These are phyloP conservation scores for Antrozous pallidus DNA, from an alignment of 2,797 vertebrate genomes.

Conservation along the genomic window DNA sequence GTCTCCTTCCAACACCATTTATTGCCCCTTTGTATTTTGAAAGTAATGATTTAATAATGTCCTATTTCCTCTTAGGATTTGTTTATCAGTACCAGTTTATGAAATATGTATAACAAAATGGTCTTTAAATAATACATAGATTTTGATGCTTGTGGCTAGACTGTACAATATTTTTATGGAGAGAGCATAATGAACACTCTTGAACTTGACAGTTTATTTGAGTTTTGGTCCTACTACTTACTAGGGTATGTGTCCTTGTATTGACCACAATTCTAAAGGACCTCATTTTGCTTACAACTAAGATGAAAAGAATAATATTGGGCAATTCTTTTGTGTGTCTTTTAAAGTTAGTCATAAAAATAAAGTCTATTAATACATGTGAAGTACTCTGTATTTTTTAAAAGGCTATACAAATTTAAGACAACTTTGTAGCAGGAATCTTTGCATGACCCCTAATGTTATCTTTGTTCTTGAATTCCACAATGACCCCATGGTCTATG, in stretches of 20 bases:
- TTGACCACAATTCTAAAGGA: not conserved
- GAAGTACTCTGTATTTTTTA: not conserved
- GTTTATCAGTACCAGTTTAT: conserved; percentile 36
- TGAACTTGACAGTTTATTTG: not conserved
- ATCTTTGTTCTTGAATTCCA: not conserved
- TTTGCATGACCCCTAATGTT: not conserved
- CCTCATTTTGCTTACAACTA: not conserved
- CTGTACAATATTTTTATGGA: not conserved
- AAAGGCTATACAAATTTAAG: not conserved
- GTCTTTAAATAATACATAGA: conserved; percentile 62
- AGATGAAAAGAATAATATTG: not conserved
- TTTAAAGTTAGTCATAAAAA: not conserved
- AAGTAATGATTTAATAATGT: conserved; percentile 47
- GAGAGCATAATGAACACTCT: not conserved
- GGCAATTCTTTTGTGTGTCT: not conserved
- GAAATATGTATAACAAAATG: conserved; percentile 53
- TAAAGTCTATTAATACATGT: not conserved
- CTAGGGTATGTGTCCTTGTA: not conserved
- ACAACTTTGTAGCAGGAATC: not conserved
- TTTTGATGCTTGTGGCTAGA: not conserved
- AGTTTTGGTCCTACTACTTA: not conserved
- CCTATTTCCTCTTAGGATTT: not conserved
- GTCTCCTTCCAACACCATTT: not conserved
- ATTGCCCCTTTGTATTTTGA: not conserved
- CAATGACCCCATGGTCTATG: not conserved